Evolutionary conservation across 2,888 invertebrate species (phyloP).

Genomic region (Dyspetes luteomarginatus): DNA sequence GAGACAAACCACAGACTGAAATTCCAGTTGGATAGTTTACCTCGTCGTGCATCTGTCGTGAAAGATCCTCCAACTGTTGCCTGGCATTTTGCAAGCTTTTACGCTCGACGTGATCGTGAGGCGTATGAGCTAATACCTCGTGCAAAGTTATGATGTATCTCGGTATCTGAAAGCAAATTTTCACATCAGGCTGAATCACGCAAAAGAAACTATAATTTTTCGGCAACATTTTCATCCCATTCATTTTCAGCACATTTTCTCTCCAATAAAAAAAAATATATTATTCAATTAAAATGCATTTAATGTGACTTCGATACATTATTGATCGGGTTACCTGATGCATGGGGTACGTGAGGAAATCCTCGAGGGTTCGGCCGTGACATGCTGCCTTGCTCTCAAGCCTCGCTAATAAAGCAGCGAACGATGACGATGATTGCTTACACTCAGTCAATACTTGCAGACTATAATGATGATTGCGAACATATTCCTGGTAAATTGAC

Average conservation of each 20-base stretch:
- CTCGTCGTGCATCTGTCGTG: slow-evolving; percentile 95
- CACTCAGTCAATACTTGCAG: slow-evolving; percentile 96
- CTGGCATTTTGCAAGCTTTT: slow-evolving; percentile 94
- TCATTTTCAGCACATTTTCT: too few relatives aligned
- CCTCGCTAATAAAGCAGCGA: slow-evolving; percentile 90
- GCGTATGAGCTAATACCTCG: slow-evolving; percentile 95
- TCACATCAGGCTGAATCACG: not conserved
- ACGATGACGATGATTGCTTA: slow-evolving; percentile 91
- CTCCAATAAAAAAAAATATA: not conserved
- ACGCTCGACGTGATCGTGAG: slow-evolving; percentile 96
- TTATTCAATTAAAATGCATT: not conserved
- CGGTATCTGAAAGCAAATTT: slow-evolving; percentile 87
- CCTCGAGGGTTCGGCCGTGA: slow-evolving; percentile 93
- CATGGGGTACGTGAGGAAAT: slow-evolving; percentile 96
- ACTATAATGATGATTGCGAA: slow-evolving; percentile 96
- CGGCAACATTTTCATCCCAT: too few relatives aligned
- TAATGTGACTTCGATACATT: too few relatives aligned
- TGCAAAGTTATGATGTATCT: slow-evolving; percentile 96
- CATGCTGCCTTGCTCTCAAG: slow-evolving; percentile 94
- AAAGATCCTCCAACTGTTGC: slow-evolving; percentile 93
- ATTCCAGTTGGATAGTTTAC: slow-evolving; percentile 80
- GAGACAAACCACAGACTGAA: not conserved
- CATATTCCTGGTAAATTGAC: slow-evolving; percentile 97
- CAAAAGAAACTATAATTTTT: too few relatives aligned
- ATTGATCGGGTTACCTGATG: slow-evolving; percentile 90